Evolutionary conservation across 2,888 invertebrate genomes (phyloP).

Genomic region (Entomobrya multifasciata): DNA sequence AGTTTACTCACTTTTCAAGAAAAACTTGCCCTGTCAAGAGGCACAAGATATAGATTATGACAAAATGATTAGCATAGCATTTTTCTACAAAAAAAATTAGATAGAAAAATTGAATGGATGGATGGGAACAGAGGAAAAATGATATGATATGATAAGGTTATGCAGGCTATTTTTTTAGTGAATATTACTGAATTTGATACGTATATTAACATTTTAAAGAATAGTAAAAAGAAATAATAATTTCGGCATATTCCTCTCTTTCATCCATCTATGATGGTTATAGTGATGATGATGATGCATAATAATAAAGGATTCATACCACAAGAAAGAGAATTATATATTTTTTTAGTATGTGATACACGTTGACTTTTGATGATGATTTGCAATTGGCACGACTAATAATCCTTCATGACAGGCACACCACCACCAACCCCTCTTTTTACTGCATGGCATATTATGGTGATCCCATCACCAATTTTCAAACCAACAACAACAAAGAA

Average conservation of each 20-base stretch:
- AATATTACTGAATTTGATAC: conserved; percentile 36
- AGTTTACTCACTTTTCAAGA: conserved; percentile 72
- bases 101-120: conserved; percentile 27
- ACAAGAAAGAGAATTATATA: conserved; percentile 12
- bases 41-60: conserved; percentile 73
- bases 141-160: conserved; percentile 37
- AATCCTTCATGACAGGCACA: conserved; percentile 69
- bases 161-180: background rate
- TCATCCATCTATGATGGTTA: background rate
- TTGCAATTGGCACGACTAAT: conserved; percentile 73
- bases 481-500: conserved; percentile 28
- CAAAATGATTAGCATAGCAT: conserved; percentile 72
- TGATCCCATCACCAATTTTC: conserved; percentile 64
- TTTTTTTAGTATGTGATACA: conserved; percentile 53
- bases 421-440: conserved; percentile 17
- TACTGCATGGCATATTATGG: background rate
- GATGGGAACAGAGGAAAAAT: conserved; percentile 32
- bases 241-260: conserved; percentile 24
- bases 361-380: conserved; percentile 67
- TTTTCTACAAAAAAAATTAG: conserved; percentile 50
- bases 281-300: background rate
- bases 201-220: conserved; percentile 36
- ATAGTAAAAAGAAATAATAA: conserved; percentile 36
- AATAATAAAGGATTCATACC: conserved; percentile 24
- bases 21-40: conserved; percentile 72